Conservation (phyloP, 1,140 invertebrate genomes). For the Amyelois transitella region DNA sequence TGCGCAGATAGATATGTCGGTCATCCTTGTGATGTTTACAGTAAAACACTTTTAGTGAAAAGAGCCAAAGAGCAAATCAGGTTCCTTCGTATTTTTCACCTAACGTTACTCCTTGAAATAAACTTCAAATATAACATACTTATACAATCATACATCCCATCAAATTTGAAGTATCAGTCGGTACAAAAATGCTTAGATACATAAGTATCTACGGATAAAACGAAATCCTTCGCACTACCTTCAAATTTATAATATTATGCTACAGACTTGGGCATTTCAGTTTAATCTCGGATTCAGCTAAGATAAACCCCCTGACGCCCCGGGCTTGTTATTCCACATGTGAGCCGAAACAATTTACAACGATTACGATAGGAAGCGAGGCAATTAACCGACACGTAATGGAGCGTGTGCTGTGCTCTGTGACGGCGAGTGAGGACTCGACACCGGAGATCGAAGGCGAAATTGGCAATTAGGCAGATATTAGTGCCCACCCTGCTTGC, state of each 20-base stretch:
- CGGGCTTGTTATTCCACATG: background rate
- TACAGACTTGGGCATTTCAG: background rate
- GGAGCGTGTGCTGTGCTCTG: conserved; percentile 25
- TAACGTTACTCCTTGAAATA: too few relatives aligned
- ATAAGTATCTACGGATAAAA: too few relatives aligned
- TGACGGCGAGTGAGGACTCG: conserved; percentile 9
- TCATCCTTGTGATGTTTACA: too few relatives aligned
- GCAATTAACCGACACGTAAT: conserved; percentile 17
- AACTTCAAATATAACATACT: too few relatives aligned
- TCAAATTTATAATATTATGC: background rate
- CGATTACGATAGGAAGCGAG: background rate
- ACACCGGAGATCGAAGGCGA: conserved; percentile 55
- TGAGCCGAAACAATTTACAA: background rate
- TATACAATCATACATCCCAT: too few relatives aligned
- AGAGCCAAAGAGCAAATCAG: too few relatives aligned
- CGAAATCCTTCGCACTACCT: background rate
- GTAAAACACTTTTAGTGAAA: too few relatives aligned
- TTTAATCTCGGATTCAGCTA: background rate
- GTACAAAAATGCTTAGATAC: too few relatives aligned
- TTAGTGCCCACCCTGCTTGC: conserved; percentile 21
- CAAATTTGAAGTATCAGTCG: too few relatives aligned
- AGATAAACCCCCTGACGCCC: background rate
- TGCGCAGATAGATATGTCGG: too few relatives aligned
- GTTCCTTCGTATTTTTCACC: too few relatives aligned
- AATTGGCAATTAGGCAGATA: conserved; percentile 56